Conservation (phyloP, 2,888 invertebrate species). For the Sisyra nigra region DNA sequence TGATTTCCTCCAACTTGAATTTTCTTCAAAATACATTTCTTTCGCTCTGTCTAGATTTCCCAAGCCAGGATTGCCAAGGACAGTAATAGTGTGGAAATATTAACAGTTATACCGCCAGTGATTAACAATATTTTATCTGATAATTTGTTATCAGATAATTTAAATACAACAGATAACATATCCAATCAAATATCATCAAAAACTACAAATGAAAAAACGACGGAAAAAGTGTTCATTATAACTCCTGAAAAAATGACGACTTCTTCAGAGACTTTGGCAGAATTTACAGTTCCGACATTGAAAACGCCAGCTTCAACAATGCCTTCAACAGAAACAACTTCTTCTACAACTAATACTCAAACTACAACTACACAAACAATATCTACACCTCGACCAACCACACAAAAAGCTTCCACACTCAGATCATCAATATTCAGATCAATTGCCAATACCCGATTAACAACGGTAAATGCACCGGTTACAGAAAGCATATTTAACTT, state of each 20-base stretch:
- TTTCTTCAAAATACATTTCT: neutral
- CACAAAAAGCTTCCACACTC: conserved; percentile 22
- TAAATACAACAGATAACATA: neutral
- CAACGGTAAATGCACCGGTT: too few species aligned
- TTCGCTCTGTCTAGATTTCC: conserved; percentile 17
- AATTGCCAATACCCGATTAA: too few species aligned
- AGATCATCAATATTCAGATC: too few species aligned
- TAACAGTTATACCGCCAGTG: conserved; percentile 4
- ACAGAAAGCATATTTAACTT: too few species aligned
- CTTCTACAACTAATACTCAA: conserved; percentile 10
- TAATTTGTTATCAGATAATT: conserved; percentile 11
- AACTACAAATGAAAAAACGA: conserved; percentile 16
- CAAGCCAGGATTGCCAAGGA: conserved; percentile 18
- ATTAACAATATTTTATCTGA: conserved; percentile 5
- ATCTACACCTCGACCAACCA: conserved; percentile 24
- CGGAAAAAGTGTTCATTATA: conserved; percentile 27
- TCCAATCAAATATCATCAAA: too few species aligned
- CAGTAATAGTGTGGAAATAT: conserved; percentile 14
- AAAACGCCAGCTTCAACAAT: conserved; percentile 6
- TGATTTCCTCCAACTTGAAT: neutral
- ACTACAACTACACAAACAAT: conserved; percentile 15
- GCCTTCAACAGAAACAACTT: conserved; percentile 20
- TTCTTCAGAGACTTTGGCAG: conserved; percentile 12
- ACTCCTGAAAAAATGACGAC: conserved; percentile 25
- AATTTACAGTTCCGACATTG: conserved; percentile 12